Evolutionary conservation across 2,888 invertebrate genomes (phyloP), one percentile per base, ranked within the genome.

Genomic region (Atherix ibis): DNA sequence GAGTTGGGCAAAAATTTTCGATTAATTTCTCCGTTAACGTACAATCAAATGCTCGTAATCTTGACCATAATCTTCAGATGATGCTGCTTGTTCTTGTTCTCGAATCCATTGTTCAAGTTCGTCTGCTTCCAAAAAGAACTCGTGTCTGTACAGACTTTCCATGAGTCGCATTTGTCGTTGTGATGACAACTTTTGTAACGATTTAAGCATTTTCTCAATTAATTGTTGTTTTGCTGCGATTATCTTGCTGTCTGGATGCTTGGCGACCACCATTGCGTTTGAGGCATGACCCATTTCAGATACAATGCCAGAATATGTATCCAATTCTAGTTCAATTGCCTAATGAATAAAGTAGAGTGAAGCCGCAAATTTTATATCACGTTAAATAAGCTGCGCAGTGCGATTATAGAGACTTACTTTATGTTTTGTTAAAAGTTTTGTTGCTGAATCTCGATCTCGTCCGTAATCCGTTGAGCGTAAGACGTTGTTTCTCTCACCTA

Each of bases 31-130:
- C 13, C 2, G 4, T n/a, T n/a, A 27, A 44, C 52, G 52, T 47
- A 84, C 76, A 62, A 84, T 55, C 32, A 91, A 60, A 62, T 91
- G 91, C 49, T 91, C 89, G 49, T 82, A 92, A 57, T 95, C 94
- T 54, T 85, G 85, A 1, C 94, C 94, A 49, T 87, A 92, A 54
- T 94, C 94, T 50, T 92, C 91, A 36, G 83, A 84, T 32, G 80
- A 78, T 2, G 92, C 91, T 0, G 80, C 77, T 32, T 84, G 80
- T 50, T 83, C 74, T 54, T 92, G 87, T 47, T 92, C 91, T 42
- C 78, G 76, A 32, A 95, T 87, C 91, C 92, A 94, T 48, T 77
- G 73, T 52, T 89, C 88, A 26, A 94, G 66, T 50, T 92, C 92
- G 3, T 79, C 78, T 31, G 84, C 84, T 59, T 94, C 92, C 0